A percentile compares a stretch with the other conserved stretches of the same genome.
Conservation (phyloP, 2,113 vertebrate species). For the Agelaius tricolor region DNA sequence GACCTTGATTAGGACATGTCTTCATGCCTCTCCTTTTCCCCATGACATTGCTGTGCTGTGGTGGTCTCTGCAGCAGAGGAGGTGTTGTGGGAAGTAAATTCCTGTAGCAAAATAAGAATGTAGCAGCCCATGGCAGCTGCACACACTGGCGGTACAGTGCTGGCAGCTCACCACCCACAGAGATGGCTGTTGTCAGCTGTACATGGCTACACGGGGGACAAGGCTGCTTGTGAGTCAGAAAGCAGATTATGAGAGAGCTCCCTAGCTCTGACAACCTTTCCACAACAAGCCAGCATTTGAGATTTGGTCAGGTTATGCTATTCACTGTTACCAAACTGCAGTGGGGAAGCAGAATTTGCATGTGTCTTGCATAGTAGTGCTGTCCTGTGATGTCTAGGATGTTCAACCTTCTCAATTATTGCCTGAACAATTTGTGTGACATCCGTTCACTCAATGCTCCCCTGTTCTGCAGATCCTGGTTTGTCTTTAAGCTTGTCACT, state of each 20-base stretch:
- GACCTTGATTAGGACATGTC: neutral
- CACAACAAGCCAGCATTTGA: neutral
- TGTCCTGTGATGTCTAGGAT: neutral
- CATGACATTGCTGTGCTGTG: neutral
- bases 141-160: rapidly evolving
- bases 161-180: neutral
- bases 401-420: neutral
- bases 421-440: neutral
- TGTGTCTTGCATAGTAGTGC: neutral
- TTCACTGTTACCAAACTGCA: neutral
- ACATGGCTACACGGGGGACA: neutral
- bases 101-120: neutral
- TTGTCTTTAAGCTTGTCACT: neutral
- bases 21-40: neutral
- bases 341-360: neutral
- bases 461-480: neutral
- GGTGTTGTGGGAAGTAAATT: neutral
- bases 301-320: neutral
- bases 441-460: neutral
- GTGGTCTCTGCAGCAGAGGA: neutral
- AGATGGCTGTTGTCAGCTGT: neutral
- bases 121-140: neutral
- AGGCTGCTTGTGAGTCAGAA: neutral
- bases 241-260: neutral
- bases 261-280: neutral